These are phyloP conservation scores for Stylophora pistillata DNA, from an alignment of 64 coral and sea anemone genomes.

Conservation along the genomic window DNA sequence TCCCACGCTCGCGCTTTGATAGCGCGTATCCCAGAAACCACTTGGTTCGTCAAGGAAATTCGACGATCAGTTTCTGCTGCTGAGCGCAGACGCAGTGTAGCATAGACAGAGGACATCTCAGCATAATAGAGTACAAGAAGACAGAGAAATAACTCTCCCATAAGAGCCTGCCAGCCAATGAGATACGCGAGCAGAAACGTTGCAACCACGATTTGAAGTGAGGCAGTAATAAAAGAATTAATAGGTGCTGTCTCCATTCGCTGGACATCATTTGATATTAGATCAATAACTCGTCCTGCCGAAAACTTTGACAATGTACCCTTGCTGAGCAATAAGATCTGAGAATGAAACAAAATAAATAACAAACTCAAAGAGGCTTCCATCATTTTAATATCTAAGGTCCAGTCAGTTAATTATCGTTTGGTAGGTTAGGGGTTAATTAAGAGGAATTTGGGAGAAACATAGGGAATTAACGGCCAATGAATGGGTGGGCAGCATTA, in stretches of 20 bases:
- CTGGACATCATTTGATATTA: not conserved
- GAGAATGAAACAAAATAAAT: too few species aligned
- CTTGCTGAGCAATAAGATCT: too few species aligned
- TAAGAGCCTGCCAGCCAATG: not conserved
- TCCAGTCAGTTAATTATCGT: too few species aligned
- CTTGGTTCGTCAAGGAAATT: not conserved
- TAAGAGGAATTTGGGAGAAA: too few species aligned
- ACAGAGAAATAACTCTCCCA: not conserved
- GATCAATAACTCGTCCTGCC: not conserved
- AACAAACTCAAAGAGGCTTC: too few species aligned
- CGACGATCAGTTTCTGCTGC: not conserved
- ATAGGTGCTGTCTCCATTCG: not conserved
- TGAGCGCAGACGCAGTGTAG: not conserved
- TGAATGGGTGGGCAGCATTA: too few species aligned
- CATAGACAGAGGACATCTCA: not conserved
- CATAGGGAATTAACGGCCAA: too few species aligned
- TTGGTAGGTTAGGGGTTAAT: too few species aligned
- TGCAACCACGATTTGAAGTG: not conserved
- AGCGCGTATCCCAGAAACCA: not conserved
- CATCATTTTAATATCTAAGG: too few species aligned
- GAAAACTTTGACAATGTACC: not conserved
- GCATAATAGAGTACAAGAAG: not conserved
- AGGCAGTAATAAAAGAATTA: not conserved
- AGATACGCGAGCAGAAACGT: not conserved
- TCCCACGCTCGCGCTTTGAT: not conserved